Base-by-base conservation (phyloP, 2,113 vertebrate genomes). In the Zosterops lateralis region DNA sequence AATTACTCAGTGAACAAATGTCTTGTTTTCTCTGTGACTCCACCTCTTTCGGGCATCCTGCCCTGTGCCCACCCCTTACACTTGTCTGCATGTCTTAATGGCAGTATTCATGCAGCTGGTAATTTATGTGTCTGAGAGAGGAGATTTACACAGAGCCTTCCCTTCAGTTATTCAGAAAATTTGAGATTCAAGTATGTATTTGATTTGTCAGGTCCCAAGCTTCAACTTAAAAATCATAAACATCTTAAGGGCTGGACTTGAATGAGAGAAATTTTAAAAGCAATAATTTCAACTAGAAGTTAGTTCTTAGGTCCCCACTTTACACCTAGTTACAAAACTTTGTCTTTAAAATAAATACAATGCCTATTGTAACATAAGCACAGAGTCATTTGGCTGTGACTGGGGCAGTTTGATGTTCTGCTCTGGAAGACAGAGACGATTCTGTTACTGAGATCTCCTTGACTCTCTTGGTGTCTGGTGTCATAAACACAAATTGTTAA, bases 401-500 rank as follows among this genome's bases (percentile, higher is more conserved):
- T 18, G 44, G 44, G 70, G 73, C 45, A 54, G 58, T 83, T 62
- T 62, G 71, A 42, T 72, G 60, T 48, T 42, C 60, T 92, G 67
- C 68, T 68, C 56, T 93, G 74, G 45, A 89, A 86, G 82, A 68
- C 9, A 0, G 64, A 53, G 66, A 91, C 7, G 86, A 81, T 95
- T 85, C 32, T n/a, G 64, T 96, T 95, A 95, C 93, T 50, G 66
- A 81, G 93, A 79, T 73, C 68, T 32, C 18, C 79, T 83, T 90
- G 92, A 94, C 97, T 97, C 91, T 87, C 81, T 85, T 56, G 87
- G 94, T 83, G 76, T 94, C 96, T 87, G 19, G 72, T 94, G 95
- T 92, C 95, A 94, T 72, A 78, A 95, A 89, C 80, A 81, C 14
- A 73, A 96, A 95, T 95, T 96, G 92, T 95, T 97, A 96, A 97